A percentile compares a stretch with the other conserved stretches of the same genome.
These are phyloP conservation scores for Morpho achilles DNA, from an alignment of 2,888 invertebrate species.

Conservation along the genomic window DNA sequence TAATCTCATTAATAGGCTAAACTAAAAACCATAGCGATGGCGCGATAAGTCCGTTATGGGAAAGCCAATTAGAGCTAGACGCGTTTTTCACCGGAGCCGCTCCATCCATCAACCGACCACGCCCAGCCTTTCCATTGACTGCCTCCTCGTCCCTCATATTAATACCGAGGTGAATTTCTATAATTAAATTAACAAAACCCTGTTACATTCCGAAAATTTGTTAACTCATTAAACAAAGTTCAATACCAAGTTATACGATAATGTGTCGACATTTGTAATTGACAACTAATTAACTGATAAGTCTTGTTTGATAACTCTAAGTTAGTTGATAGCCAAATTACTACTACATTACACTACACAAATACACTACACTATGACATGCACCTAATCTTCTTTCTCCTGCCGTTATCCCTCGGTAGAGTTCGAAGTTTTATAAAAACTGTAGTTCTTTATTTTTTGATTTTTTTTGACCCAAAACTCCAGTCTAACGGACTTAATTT, in stretches of 20 bases:
- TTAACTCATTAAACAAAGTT: neutral
- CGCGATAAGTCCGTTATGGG: constrained; percentile 53
- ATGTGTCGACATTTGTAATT: neutral
- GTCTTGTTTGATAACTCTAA: too few species aligned
- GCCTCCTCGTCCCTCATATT: constrained; percentile 27
- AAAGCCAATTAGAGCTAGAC: constrained; percentile 63
- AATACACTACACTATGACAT: too few species aligned
- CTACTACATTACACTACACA: too few species aligned
- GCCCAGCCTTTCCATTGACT: constrained; percentile 42
- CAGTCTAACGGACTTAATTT: too few species aligned
- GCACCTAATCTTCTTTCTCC: too few species aligned
- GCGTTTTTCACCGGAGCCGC: constrained; percentile 61
- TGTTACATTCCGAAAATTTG: constrained; percentile 4
- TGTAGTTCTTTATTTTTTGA: too few species aligned
- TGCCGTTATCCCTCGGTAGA: too few species aligned
- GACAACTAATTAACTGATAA: neutral
- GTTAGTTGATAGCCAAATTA: too few species aligned
- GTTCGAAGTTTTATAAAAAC: too few species aligned
- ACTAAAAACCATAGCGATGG: constrained; percentile 27
- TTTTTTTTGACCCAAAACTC: too few species aligned
- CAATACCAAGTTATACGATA: neutral
- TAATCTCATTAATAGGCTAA: constrained; percentile 9
- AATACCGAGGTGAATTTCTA: constrained; percentile 19
- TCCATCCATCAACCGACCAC: constrained; percentile 66
- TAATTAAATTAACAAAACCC: constrained; percentile 26